These are phyloP conservation scores for Lycia hirtaria DNA, from an alignment of 2,888 invertebrate genomes.

Conservation along the genomic window DNA sequence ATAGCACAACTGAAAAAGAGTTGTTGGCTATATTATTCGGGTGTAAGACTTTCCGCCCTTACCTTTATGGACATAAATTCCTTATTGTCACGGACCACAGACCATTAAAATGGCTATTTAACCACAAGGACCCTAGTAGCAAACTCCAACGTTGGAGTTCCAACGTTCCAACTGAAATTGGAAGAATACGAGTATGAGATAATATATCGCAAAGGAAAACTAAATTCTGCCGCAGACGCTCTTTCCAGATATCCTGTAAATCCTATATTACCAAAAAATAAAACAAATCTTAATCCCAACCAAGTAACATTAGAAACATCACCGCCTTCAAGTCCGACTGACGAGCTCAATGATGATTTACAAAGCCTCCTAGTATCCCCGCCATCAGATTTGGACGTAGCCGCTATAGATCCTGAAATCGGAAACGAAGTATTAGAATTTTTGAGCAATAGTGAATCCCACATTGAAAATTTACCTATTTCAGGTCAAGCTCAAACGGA, in stretches of 20 bases:
- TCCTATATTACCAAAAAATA: too few species aligned
- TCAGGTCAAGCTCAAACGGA: too few species aligned
- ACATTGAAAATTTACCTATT: too few species aligned
- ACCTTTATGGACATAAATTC: conserved; percentile 28
- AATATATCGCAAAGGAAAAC: not conserved
- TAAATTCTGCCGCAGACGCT: not conserved
- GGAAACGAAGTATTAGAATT: too few species aligned
- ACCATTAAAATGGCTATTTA: conserved; percentile 33
- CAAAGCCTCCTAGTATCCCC: too few species aligned
- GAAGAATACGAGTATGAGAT: not conserved
- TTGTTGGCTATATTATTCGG: conserved; percentile 27
- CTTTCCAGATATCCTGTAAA: not conserved
- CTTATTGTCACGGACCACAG: conserved; percentile 27
- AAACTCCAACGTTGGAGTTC: not conserved
- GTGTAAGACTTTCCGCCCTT: conserved; percentile 25
- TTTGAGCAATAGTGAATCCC: too few species aligned
- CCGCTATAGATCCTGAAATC: too few species aligned
- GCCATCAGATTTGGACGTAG: too few species aligned
- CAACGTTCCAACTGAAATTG: not conserved
- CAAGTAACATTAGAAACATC: too few species aligned
- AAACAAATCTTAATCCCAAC: too few species aligned
- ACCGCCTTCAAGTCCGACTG: too few species aligned
- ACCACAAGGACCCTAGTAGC: conserved; percentile 23
- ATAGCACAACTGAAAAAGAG: conserved; percentile 31
- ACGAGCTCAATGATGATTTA: too few species aligned